phyloP scores from a whole-genome alignment of 2,113 vertebrate genomes.

The Pongo pygmaeus region DNA sequence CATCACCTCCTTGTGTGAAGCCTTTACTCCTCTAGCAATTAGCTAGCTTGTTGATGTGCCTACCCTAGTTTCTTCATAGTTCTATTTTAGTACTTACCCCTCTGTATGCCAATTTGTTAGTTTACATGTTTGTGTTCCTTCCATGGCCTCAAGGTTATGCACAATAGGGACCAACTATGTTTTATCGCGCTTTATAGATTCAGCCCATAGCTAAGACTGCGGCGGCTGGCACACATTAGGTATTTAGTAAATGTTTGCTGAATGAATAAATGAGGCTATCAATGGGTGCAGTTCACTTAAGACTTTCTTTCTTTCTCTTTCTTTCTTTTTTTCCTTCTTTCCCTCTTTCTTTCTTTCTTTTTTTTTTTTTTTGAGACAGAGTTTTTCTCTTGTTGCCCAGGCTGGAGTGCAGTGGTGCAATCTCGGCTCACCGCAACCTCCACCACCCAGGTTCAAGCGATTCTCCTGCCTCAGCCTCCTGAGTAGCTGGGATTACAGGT shows the following conservation, averaged over 20 bases:
- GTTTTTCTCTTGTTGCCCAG: too few species aligned
- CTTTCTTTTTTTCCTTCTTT: too few species aligned
- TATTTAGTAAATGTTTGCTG: not conserved
- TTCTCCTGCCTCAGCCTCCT: too few species aligned
- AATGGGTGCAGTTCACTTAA: not conserved
- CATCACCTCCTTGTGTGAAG: not conserved
- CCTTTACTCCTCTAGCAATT: not conserved
- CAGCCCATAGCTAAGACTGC: not conserved
- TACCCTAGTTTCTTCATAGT: accelerated
- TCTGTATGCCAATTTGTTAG: too few species aligned
- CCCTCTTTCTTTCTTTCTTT: too few species aligned
- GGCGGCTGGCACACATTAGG: not conserved
- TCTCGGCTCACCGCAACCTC: too few species aligned
- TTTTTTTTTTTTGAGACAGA: too few species aligned
- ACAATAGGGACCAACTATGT: not conserved
- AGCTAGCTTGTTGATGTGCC: not conserved
- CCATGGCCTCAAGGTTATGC: not conserved
- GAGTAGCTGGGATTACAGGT: too few species aligned
- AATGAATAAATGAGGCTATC: not conserved
- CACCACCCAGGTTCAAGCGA: too few species aligned
- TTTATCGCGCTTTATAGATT: not conserved
- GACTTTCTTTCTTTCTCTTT: too few species aligned
- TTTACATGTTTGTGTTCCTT: not conserved
- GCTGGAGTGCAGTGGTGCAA: too few species aligned
- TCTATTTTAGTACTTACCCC: not conserved